A percentile compares a stretch with the other conserved stretches of the same genome.
These are phyloP conservation scores for Tortricodes alternella DNA, from an alignment of 2,888 invertebrate genomes.

Conservation along the genomic window DNA sequence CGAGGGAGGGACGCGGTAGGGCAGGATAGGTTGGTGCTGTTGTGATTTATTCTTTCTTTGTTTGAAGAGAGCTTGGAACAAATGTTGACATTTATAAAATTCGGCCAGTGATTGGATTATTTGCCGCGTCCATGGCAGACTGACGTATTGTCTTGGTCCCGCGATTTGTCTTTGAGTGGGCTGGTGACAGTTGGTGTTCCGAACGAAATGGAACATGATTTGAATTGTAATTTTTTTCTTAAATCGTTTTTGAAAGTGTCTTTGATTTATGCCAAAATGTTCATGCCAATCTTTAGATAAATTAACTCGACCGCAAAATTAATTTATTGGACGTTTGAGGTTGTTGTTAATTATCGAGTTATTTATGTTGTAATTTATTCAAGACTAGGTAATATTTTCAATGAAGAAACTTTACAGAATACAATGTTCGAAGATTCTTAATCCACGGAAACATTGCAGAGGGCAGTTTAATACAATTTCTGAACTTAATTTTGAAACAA, in stretches of 20 bases:
- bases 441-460: neutral
- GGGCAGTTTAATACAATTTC: neutral
- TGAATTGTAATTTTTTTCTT: neutral
- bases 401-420: neutral
- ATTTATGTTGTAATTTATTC: neutral
- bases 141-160: slow-evolving; percentile 11
- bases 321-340: too few relatives aligned
- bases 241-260: neutral
- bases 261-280: neutral
- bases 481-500: slow-evolving; percentile 3
- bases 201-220: neutral
- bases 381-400: neutral
- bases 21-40: slow-evolving; percentile 46
- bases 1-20: slow-evolving; percentile 46
- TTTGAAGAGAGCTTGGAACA: slow-evolving; percentile 63
- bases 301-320: too few relatives aligned
- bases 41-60: slow-evolving; percentile 80
- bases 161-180: neutral
- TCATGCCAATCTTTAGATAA: too few relatives aligned
- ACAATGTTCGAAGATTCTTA: neutral
- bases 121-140: slow-evolving; percentile 10
- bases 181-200: neutral
- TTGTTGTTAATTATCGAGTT: neutral
- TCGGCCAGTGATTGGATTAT: slow-evolving; percentile 38
- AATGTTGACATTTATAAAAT: slow-evolving; percentile 68